Percentiles rank a stretch among this genome's conserved stretches.
These are phyloP conservation scores for Myzus persicae DNA, from an alignment of 1,140 invertebrate genomes.

Conservation along the genomic window DNA sequence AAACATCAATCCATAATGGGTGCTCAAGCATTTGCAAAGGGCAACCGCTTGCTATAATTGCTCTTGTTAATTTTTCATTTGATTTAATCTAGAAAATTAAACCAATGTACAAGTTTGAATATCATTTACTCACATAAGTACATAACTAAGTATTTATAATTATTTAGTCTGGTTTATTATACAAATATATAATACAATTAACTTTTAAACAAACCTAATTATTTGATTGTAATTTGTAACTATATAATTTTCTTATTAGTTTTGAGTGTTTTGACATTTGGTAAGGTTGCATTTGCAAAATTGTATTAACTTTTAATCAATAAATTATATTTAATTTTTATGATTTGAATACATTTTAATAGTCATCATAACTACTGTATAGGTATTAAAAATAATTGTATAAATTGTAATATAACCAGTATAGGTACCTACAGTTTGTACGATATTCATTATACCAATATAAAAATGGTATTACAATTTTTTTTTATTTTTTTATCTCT, in stretches of 20 bases:
- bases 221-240: neutral
- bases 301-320: neutral
- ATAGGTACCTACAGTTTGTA: neutral
- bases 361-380: neutral
- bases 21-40: constrained; percentile 60
- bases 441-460: neutral
- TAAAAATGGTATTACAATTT: neutral
- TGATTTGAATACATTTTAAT: neutral
- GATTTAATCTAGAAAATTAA: neutral
- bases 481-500: neutral
- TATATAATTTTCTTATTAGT: too few relatives aligned
- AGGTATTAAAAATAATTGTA: neutral
- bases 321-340: neutral
- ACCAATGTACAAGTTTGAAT: neutral
- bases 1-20: constrained; percentile 61
- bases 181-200: neutral
- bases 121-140: neutral
- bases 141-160: too few relatives aligned
- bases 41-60: constrained; percentile 59
- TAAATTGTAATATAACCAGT: neutral
- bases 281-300: neutral
- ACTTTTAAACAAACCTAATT: neutral
- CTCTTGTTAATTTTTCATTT: constrained; percentile 44
- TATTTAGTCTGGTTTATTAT: neutral
- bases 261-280: neutral